Conservation (phyloP, 2,888 invertebrate genomes). For the Dinocampus coccinellae region DNA sequence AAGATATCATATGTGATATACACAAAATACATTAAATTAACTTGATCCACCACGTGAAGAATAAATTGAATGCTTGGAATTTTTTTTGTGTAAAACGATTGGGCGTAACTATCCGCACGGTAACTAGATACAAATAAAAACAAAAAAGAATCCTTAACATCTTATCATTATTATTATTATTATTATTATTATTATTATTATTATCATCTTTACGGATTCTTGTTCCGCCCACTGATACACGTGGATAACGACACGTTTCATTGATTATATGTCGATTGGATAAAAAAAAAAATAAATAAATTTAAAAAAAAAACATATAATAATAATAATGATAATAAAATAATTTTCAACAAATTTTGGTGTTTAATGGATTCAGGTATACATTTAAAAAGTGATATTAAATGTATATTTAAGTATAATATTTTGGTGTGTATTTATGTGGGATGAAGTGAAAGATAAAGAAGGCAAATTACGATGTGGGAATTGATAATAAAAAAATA, state of each 20-base stretch:
- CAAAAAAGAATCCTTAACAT: not conserved
- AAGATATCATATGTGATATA: slow-evolving; percentile 25
- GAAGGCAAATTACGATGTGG: not conserved
- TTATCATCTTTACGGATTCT: slow-evolving; percentile 31
- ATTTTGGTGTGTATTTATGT: no score
- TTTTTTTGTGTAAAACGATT: slow-evolving; percentile 34
- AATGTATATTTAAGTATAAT: no score
- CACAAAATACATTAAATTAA: slow-evolving; percentile 15
- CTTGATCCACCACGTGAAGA: slow-evolving; percentile 30
- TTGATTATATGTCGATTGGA: slow-evolving; percentile 14
- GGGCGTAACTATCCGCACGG: slow-evolving; percentile 54
- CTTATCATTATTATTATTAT: slow-evolving; percentile 18
- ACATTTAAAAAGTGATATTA: not conserved
- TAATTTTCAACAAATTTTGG: not conserved
- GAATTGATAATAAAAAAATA: not conserved
- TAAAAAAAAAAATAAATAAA: not conserved
- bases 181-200: not conserved
- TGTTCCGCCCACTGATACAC: slow-evolving; percentile 34
- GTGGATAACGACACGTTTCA: slow-evolving; percentile 31
- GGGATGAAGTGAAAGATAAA: no score
- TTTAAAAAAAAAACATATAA: no score
- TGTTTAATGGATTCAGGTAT: not conserved
- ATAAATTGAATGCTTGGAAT: slow-evolving; percentile 46
- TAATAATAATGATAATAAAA: not conserved
- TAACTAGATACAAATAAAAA: slow-evolving; percentile 51